Percentiles rank a stretch among this genome's conserved stretches.
These are phyloP conservation scores for Onychostruthus taczanowskii DNA, from an alignment of 2,113 vertebrate species.

Conservation along the genomic window DNA sequence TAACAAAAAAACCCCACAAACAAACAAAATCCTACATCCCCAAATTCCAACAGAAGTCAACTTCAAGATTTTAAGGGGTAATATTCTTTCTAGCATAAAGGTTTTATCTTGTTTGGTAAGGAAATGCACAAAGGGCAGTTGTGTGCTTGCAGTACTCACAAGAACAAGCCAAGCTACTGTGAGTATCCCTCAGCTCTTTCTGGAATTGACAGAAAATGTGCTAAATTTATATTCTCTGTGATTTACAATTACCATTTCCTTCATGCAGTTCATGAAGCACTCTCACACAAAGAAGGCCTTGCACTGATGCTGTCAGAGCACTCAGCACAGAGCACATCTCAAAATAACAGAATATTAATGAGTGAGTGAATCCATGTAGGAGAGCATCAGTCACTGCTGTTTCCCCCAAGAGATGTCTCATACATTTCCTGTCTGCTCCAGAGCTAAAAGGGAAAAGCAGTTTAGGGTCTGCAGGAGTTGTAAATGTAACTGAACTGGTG, in stretches of 20 bases:
- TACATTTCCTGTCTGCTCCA: neutral
- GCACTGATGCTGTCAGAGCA: neutral
- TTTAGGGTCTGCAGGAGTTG: neutral
- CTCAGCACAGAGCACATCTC: neutral
- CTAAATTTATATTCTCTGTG: neutral
- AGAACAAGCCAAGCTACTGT: neutral
- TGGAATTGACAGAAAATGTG: neutral
- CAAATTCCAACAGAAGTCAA: neutral
- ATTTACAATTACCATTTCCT: neutral
- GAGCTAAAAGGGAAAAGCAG: neutral
- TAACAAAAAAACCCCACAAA: no score
- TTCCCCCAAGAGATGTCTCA: neutral
- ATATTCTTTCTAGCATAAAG: neutral
- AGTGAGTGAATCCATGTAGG: neutral
- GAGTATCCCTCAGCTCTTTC: neutral
- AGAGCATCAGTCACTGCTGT: accelerated
- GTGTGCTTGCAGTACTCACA: neutral
- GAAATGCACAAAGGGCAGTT: neutral
- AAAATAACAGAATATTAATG: neutral
- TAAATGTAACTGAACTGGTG: neutral
- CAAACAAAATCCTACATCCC: neutral
- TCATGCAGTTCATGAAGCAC: neutral
- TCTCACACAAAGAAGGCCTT: neutral
- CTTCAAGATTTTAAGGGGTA: neutral
- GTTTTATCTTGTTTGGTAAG: neutral